phyloP scores from a whole-genome alignment of 2,888 invertebrate species.

The Heliconius sara region DNA sequence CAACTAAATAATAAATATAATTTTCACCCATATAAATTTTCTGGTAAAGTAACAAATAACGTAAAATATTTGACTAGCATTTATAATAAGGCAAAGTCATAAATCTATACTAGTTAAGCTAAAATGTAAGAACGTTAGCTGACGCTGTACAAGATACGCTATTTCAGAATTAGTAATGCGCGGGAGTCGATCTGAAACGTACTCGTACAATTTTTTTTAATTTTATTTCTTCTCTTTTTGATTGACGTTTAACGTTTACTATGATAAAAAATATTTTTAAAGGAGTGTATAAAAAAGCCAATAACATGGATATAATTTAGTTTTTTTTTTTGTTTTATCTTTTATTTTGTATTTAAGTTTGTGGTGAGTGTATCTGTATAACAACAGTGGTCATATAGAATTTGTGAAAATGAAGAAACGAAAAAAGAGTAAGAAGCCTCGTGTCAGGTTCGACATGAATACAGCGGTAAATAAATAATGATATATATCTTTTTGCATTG shows the following conservation, averaged over 20 bases:
- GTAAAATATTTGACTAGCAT: not conserved
- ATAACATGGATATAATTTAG: not conserved
- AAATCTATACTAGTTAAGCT: not conserved
- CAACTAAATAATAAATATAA: no score
- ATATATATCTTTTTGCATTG: no score
- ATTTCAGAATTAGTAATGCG: slow-evolving; percentile 43
- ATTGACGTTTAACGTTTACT: not conserved
- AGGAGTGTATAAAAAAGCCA: not conserved
- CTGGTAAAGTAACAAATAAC: not conserved
- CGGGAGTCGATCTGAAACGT: slow-evolving; percentile 39
- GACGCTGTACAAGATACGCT: slow-evolving; percentile 36
- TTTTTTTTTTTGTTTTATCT: not conserved
- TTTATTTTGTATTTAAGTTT: not conserved
- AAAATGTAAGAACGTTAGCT: not conserved
- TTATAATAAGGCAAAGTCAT: not conserved
- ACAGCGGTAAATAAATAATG: slow-evolving; percentile 59
- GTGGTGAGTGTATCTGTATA: not conserved
- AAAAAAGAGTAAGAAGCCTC: slow-evolving; percentile 67
- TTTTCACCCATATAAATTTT: no score
- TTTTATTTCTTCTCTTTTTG: not conserved
- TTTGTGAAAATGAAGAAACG: slow-evolving; percentile 66
- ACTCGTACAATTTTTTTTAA: slow-evolving; percentile 1
- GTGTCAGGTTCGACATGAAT: slow-evolving; percentile 69
- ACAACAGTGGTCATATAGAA: not conserved
- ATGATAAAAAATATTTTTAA: not conserved